Conservation (phyloP, 2,797 vertebrate genomes). For the Periparus ater region DNA sequence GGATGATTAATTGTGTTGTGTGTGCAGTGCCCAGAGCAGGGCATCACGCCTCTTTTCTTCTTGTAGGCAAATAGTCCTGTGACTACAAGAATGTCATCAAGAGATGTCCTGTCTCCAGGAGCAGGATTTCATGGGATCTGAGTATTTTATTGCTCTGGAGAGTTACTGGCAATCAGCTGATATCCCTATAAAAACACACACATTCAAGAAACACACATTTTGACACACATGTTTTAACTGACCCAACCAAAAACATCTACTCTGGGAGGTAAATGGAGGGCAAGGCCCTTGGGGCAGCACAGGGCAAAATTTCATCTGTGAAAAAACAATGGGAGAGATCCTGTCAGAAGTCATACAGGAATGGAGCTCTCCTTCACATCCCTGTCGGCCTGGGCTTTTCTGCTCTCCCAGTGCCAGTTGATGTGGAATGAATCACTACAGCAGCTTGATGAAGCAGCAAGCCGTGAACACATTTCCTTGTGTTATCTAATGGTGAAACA, state of each 20-base stretch:
- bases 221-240: fast-evolving
- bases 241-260: background rate
- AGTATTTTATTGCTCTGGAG: background rate
- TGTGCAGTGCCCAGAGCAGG: background rate
- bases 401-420: background rate
- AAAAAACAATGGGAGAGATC: background rate
- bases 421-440: slow-evolving; percentile 13
- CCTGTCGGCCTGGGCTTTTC: background rate
- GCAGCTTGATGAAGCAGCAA: slow-evolving; percentile 34
- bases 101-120: background rate
- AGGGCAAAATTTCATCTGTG: background rate
- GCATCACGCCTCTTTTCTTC: background rate
- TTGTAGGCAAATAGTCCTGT: background rate
- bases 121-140: background rate
- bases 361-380: background rate
- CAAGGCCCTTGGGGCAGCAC: background rate
- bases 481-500: slow-evolving; percentile 39
- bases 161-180: fast-evolving
- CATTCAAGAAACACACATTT: background rate
- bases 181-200: background rate
- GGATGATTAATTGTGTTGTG: fast-evolving
- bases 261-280: background rate
- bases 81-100: background rate
- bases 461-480: background rate
- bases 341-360: background rate